These are phyloP conservation scores for Ophion ventricosus DNA, from an alignment of 2,888 invertebrate genomes.

Conservation along the genomic window DNA sequence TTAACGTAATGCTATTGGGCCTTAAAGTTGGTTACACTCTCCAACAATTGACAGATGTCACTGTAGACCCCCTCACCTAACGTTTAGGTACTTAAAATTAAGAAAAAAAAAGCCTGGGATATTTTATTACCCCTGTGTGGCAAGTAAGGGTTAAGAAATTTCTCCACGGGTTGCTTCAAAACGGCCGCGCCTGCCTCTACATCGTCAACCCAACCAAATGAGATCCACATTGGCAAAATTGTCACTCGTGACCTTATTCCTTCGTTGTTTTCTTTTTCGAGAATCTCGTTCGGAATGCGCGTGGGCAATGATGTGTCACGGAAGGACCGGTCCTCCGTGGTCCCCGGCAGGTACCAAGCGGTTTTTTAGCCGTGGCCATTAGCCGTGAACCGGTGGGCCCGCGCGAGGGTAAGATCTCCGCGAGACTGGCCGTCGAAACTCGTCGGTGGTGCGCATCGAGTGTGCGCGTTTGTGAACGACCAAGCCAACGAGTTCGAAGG, in stretches of 20 bases:
- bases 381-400: slow-evolving; percentile 3
- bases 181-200: too few relatives aligned
- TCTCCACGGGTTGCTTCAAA: too few relatives aligned
- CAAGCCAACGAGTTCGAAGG: not conserved
- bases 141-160: too few relatives aligned
- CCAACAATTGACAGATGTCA: too few relatives aligned
- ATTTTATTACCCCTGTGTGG: too few relatives aligned
- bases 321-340: not conserved
- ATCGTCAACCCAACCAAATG: too few relatives aligned
- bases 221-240: slow-evolving; percentile 19
- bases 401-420: not conserved
- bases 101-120: too few relatives aligned
- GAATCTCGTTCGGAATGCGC: slow-evolving; percentile 30
- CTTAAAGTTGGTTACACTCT: too few relatives aligned
- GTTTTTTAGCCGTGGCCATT: slow-evolving; percentile 41
- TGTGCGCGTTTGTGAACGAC: not conserved
- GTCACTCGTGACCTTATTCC: slow-evolving; percentile 3
- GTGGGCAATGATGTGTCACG: slow-evolving; percentile 13
- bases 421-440: slow-evolving; percentile 13
- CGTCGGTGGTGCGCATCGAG: not conserved
- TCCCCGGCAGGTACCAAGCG: not conserved
- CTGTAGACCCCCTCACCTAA: too few relatives aligned
- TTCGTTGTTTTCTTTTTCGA: not conserved
- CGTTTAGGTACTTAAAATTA: too few relatives aligned
- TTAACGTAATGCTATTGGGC: too few relatives aligned